Conservation (phyloP, 1,140 invertebrate genomes). For the Cydia fagiglandana region DNA sequence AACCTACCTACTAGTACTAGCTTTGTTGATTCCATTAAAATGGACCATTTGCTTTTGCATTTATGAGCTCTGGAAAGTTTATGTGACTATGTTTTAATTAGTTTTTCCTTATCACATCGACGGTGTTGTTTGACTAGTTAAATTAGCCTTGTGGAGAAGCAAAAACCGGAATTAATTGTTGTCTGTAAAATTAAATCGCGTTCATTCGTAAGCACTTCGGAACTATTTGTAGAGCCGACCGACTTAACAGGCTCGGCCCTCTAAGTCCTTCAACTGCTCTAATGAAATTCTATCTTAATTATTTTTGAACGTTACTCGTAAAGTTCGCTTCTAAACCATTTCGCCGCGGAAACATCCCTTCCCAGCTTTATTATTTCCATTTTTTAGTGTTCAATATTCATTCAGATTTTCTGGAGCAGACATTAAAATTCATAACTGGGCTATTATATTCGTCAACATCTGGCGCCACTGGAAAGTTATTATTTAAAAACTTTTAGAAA, state of each 20-base stretch:
- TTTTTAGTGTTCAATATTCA: constrained; percentile 71
- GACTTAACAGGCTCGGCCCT: constrained; percentile 22
- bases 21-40: constrained; percentile 25
- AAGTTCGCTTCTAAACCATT: constrained; percentile 53
- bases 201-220: constrained; percentile 3
- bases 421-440: constrained; percentile 74
- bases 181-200: constrained; percentile 13
- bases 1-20: constrained; percentile 1
- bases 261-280: constrained; percentile 36
- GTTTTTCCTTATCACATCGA: not conserved
- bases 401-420: constrained; percentile 63
- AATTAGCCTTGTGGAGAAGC: not conserved
- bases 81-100: not conserved
- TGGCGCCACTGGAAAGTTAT: constrained; percentile 64
- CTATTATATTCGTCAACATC: constrained; percentile 72
- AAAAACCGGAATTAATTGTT: not conserved
- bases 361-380: constrained; percentile 65
- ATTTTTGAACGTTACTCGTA: constrained; percentile 54
- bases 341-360: constrained; percentile 57
- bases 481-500: constrained; percentile 61
- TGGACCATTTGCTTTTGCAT: constrained; percentile 29
- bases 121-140: not conserved
- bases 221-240: constrained; percentile 12
- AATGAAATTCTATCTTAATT: constrained; percentile 61
- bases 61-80: constrained; percentile 14